These are phyloP conservation scores for Polymixis flavicincta DNA, from an alignment of 2,888 invertebrate species.

Conservation along the genomic window DNA sequence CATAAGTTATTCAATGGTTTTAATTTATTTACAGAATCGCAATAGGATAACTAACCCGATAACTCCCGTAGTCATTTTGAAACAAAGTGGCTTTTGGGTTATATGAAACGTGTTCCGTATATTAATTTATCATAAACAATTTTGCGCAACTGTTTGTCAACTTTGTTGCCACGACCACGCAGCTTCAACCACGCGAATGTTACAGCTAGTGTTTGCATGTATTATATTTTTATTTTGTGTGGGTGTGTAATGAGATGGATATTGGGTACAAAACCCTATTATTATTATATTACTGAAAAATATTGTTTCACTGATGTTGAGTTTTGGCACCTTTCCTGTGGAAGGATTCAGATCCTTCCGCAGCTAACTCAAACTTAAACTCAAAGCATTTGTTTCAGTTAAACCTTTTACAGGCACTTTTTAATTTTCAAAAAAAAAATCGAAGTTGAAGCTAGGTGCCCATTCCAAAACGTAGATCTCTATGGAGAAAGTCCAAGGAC, in stretches of 20 bases:
- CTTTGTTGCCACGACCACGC: neutral
- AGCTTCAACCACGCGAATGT: neutral
- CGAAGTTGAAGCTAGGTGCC: too few relatives aligned
- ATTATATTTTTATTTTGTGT: neutral
- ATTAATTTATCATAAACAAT: neutral
- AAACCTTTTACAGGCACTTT: too few relatives aligned
- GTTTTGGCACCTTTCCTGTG: too few relatives aligned
- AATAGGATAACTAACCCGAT: neutral
- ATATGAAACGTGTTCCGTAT: too few relatives aligned
- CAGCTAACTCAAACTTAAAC: too few relatives aligned
- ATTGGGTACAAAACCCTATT: neutral
- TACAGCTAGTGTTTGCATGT: neutral
- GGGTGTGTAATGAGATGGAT: neutral
- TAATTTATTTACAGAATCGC: neutral
- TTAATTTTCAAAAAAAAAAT: too few relatives aligned
- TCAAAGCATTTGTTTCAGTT: too few relatives aligned
- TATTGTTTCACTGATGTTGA: too few relatives aligned
- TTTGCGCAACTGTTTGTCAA: neutral
- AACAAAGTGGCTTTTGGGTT: neutral
- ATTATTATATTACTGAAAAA: too few relatives aligned
- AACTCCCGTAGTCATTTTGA: neutral
- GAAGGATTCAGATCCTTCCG: too few relatives aligned
- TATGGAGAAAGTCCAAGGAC: too few relatives aligned
- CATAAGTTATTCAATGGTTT: neutral
- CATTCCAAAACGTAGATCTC: too few relatives aligned